Conservation (phyloP, 2,113 vertebrate genomes). For the Megalops atlanticus region DNA sequence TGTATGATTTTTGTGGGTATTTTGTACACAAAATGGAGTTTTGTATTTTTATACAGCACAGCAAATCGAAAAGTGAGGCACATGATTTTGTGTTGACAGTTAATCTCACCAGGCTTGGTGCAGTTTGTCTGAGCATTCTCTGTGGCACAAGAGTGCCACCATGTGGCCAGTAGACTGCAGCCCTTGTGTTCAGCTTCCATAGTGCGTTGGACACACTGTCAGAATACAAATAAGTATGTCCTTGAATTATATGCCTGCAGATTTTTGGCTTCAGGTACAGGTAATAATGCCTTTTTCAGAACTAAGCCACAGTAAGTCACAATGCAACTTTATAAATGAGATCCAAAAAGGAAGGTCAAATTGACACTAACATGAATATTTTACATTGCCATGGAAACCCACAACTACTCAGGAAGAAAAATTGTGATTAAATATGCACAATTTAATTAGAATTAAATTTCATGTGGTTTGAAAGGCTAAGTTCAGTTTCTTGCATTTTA, state of each 20-base stretch:
- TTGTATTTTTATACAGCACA: constrained; percentile 36
- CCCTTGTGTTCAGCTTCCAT: background rate
- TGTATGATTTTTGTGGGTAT: background rate
- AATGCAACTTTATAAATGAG: constrained; percentile 5
- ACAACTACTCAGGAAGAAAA: constrained; percentile 39
- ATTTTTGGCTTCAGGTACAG: constrained; percentile 3
- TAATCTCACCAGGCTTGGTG: constrained; percentile 11
- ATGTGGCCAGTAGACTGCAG: constrained; percentile 35
- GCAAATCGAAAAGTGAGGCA: constrained; percentile 42
- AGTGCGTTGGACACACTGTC: background rate
- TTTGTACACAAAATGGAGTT: constrained; percentile 19
- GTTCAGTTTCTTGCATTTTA: constrained; percentile 36
- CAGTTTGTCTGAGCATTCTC: background rate
- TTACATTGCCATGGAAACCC: constrained; percentile 43
- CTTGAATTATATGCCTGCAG: constrained; percentile 5
- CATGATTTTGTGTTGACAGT: constrained; percentile 31
- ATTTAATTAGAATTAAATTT: constrained; percentile 49
- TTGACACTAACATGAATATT: constrained; percentile 27
- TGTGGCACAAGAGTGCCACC: constrained; percentile 48
- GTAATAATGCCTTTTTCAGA: constrained; percentile 12
- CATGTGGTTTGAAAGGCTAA: constrained; percentile 33
- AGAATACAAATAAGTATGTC: constrained; percentile 1
- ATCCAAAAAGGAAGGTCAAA: background rate
- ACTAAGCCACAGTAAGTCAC: constrained; percentile 16
- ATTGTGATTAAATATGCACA: constrained; percentile 48